Evolutionary conservation across 1,140 invertebrate species (phyloP).

Genomic region (Leguminivora glycinivorella): DNA sequence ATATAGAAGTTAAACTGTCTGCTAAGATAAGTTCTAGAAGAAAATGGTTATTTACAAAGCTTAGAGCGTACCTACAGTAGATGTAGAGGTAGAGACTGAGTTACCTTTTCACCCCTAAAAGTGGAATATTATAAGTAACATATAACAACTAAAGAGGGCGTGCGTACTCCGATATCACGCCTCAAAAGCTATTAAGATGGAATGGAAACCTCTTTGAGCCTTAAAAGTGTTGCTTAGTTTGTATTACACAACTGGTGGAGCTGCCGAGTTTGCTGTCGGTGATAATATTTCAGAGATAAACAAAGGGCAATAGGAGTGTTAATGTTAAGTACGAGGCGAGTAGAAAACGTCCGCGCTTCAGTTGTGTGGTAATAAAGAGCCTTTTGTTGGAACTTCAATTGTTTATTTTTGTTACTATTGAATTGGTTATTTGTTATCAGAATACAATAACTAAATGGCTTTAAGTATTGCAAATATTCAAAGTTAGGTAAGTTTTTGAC

Average conservation of each 20-base stretch:
- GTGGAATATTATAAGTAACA: conserved; percentile 29
- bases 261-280: conserved; percentile 11
- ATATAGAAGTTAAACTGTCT: too few relatives aligned
- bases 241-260: conserved; percentile 7
- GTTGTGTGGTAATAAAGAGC: not conserved
- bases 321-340: conserved; percentile 3
- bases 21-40: too few relatives aligned
- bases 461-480: too few relatives aligned
- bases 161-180: conserved; percentile 28
- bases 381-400: not conserved
- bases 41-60: too few relatives aligned
- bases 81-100: too few relatives aligned
- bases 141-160: conserved; percentile 35
- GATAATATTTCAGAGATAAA: conserved; percentile 23
- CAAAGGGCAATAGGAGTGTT: conserved; percentile 10
- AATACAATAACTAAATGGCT: too few relatives aligned
- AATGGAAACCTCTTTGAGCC: conserved; percentile 15
- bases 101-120: too few relatives aligned
- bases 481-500: too few relatives aligned
- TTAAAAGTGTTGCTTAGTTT: conserved; percentile 11
- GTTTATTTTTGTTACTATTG: too few relatives aligned
- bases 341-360: not conserved
- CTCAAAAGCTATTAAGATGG: conserved; percentile 22
- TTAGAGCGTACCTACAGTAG: too few relatives aligned
- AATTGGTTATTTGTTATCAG: too few relatives aligned